Conservation (phyloP, 2,888 invertebrate genomes). For the Adela reaumurella region DNA sequence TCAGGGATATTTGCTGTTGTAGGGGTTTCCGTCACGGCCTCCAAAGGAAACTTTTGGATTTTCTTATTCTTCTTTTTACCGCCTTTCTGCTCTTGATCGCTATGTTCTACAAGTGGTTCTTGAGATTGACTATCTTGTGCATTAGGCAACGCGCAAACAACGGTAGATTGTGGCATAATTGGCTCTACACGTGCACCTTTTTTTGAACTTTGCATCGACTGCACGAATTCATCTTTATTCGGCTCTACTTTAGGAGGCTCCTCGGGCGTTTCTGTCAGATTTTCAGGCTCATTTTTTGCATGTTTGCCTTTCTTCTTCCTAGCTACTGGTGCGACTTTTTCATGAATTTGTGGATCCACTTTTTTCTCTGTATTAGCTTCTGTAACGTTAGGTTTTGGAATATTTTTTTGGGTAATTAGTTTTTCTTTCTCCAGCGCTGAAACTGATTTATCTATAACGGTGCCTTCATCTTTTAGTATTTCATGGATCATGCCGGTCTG, state of each 20-base stretch:
- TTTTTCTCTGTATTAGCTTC: constrained; percentile 6
- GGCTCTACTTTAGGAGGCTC: no score
- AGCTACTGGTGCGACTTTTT: constrained; percentile 20
- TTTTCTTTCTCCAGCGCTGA: no score
- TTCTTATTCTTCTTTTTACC: constrained; percentile 3
- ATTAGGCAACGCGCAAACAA: no score
- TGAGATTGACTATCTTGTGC: not conserved
- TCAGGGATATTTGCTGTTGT: not conserved
- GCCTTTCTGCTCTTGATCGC: not conserved
- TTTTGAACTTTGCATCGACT: no score
- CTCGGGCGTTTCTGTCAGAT: no score
- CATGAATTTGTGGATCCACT: not conserved
- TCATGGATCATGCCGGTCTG: constrained; percentile 3
- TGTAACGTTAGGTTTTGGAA: not conserved
- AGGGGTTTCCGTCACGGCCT: no score
- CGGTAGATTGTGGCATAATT: no score
- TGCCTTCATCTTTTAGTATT: constrained; percentile 3
- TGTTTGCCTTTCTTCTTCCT: constrained; percentile 42
- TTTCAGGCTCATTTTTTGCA: constrained; percentile 18
- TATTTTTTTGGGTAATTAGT: no score
- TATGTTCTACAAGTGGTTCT: not conserved
- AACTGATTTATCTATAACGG: not conserved
- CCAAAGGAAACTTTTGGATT: constrained; percentile 5
- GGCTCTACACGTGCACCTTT: no score
- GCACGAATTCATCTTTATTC: no score